Percentiles rank a stretch among this genome's conserved stretches.
Evolutionary conservation across 2,888 invertebrate genomes (phyloP).

Genomic region (Allophyes oxyacanthae): DNA sequence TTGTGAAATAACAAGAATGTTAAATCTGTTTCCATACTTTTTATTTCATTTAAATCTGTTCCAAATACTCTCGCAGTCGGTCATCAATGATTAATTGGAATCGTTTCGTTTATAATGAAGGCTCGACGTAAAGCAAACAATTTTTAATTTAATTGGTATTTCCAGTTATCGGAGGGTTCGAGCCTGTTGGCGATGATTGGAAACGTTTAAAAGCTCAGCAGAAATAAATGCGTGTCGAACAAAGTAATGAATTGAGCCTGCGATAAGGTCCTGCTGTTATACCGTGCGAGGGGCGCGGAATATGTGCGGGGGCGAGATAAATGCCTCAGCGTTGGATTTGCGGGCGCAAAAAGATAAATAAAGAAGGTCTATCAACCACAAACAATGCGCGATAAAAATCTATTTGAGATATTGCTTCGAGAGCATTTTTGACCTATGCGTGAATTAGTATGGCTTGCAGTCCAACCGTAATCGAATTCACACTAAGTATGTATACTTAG

Average conservation of each 20-base stretch:
- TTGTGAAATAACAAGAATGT: not conserved
- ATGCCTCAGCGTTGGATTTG: not conserved
- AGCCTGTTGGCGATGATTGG: too few species aligned
- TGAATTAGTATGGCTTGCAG: too few species aligned
- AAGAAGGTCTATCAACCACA: too few species aligned
- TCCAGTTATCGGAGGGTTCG: not conserved
- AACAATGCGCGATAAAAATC: too few species aligned
- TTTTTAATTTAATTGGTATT: constrained; percentile 6
- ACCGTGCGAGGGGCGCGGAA: not conserved
- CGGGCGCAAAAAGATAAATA: too few species aligned
- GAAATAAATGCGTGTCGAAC: not conserved
- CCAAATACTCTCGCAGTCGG: too few species aligned
- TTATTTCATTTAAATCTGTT: too few species aligned
- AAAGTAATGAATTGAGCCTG: not conserved
- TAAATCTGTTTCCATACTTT: not conserved
- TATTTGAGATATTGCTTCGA: too few species aligned
- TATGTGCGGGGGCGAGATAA: not conserved
- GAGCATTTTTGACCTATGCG: too few species aligned
- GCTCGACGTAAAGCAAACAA: constrained; percentile 4
- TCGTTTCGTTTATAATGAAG: not conserved
- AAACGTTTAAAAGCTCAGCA: not conserved
- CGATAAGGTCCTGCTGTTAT: too few species aligned
- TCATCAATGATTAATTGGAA: not conserved
- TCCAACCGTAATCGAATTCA: too few species aligned
- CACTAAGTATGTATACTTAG: too few species aligned